phyloP scores from a whole-genome alignment of 2,113 vertebrate genomes.

The Lagenorhynchus albirostris region DNA sequence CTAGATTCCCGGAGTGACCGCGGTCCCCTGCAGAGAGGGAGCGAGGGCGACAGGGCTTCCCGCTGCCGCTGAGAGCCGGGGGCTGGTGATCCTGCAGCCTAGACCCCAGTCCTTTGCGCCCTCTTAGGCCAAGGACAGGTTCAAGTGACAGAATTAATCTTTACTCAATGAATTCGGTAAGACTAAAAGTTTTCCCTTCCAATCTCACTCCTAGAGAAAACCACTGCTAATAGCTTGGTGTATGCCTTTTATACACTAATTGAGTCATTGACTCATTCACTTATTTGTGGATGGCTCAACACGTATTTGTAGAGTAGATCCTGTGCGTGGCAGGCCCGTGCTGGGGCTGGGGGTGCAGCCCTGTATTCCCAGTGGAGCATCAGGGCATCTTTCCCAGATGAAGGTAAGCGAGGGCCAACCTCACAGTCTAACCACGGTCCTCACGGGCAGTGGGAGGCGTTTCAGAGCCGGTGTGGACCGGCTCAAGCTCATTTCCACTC shows the following conservation, averaged over 20 bases:
- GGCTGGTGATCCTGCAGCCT: not conserved
- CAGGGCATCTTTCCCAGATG: not conserved
- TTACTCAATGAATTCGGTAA: not conserved
- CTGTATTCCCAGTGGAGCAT: rapidly evolving
- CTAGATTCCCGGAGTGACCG: not conserved
- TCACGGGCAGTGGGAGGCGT: not conserved
- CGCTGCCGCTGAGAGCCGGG: not conserved
- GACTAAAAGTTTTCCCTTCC: not conserved
- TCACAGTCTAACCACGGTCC: no score
- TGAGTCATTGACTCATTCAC: not conserved
- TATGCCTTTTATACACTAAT: not conserved
- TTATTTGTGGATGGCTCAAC: not conserved
- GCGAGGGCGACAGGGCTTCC: not conserved
- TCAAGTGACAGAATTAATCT: not conserved
- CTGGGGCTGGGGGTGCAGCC: not conserved
- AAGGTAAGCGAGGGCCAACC: no score
- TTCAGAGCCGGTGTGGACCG: not conserved
- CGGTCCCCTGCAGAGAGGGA: rapidly evolving
- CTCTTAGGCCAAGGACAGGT: not conserved
- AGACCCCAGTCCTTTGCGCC: no score
- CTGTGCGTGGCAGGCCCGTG: not conserved
- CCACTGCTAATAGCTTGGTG: not conserved
- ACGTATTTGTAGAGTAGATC: not conserved
- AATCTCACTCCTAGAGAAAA: not conserved
- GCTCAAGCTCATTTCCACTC: not conserved